These are phyloP conservation scores for Porites lutea DNA, from an alignment of 64 coral and sea anemone genomes.

Conservation along the genomic window DNA sequence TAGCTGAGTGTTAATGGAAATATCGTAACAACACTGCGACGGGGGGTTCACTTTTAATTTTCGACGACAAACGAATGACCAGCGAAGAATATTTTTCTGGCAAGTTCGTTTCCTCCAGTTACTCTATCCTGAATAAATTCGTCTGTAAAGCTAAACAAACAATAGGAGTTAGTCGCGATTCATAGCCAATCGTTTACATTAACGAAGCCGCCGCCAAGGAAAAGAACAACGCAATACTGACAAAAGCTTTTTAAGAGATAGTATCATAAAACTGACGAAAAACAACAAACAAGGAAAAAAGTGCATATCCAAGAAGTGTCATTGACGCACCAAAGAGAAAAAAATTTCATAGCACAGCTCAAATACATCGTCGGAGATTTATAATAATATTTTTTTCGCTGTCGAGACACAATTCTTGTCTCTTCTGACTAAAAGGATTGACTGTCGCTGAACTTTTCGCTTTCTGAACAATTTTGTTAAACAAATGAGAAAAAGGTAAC, in stretches of 20 bases:
- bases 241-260: background rate
- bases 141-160: conserved; percentile 58
- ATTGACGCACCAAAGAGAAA: background rate
- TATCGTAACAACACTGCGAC: background rate
- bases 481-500: no score
- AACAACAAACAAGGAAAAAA: background rate
- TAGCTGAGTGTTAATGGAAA: background rate
- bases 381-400: background rate
- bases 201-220: background rate
- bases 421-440: background rate
- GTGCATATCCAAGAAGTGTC: background rate
- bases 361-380: conserved; percentile 7
- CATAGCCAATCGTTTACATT: background rate
- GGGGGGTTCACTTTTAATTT: background rate
- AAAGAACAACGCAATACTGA: background rate
- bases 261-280: background rate
- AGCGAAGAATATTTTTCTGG: conserved; percentile 39
- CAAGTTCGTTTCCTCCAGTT: conserved; percentile 54
- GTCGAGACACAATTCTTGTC: background rate
- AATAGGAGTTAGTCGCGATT: conserved; percentile 15
- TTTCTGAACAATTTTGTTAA: no score
- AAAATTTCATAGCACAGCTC: background rate
- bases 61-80: background rate
- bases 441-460: background rate
- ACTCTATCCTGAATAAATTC: conserved; percentile 59